phyloP scores from a whole-genome alignment of 2,113 vertebrate genomes.

The Colinus virginianus region DNA sequence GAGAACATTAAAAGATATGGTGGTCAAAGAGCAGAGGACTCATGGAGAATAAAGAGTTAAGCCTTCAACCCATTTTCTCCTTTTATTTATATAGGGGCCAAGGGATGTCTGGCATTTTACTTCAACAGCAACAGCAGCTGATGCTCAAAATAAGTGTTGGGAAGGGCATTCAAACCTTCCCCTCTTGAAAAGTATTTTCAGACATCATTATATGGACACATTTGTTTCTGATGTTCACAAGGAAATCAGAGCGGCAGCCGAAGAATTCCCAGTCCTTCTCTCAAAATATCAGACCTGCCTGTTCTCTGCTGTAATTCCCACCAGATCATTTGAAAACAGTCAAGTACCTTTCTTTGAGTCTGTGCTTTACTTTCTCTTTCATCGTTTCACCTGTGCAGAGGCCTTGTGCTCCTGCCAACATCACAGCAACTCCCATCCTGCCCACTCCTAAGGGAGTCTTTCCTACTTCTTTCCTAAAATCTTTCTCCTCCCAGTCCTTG shows the following conservation, averaged over 20 bases:
- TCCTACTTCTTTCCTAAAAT: background rate
- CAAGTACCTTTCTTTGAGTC: background rate
- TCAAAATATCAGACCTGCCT: background rate
- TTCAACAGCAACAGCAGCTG: conserved; percentile 27
- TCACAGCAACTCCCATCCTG: background rate
- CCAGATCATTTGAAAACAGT: background rate
- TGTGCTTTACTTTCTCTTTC: background rate
- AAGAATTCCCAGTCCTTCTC: background rate
- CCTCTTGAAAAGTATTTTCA: conserved; percentile 29
- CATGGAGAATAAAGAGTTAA: background rate
- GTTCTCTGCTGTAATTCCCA: background rate
- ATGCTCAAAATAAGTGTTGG: conserved; percentile 15
- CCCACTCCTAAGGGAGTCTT: background rate
- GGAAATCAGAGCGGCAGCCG: background rate
- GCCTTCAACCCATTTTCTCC: background rate
- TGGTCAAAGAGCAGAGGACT: background rate
- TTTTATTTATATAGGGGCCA: background rate
- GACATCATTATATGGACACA: background rate
- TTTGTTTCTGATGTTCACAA: background rate
- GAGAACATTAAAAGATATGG: background rate
- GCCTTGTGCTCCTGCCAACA: background rate
- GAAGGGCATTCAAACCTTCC: background rate
- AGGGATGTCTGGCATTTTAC: background rate
- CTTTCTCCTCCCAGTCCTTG: background rate
- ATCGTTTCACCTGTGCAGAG: background rate